Percentiles rank a stretch among this genome's conserved stretches.
These are phyloP conservation scores for Dioctria linearis DNA, from an alignment of 2,888 invertebrate species.

Conservation along the genomic window DNA sequence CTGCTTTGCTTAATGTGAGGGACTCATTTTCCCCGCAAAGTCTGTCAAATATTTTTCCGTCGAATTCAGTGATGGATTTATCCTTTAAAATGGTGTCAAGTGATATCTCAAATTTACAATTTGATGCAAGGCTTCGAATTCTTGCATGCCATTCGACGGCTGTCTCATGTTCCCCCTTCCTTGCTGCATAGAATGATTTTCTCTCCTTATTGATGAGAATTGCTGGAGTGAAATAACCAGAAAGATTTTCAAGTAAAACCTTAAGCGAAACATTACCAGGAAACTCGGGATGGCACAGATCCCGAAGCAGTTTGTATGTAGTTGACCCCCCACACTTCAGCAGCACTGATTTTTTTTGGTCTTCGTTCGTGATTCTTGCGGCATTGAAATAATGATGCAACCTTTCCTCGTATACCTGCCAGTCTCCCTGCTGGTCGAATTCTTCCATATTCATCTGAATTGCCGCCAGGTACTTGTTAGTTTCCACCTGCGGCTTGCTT, in stretches of 20 bases:
- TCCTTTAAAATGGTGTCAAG: background rate
- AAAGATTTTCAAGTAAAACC: background rate
- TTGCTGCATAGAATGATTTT: background rate
- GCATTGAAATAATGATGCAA: background rate
- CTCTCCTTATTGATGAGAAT: background rate
- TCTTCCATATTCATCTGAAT: background rate
- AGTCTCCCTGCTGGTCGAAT: background rate
- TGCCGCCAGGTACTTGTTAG: too few species aligned
- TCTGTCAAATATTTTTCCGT: background rate
- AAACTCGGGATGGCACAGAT: background rate
- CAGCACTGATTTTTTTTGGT: background rate
- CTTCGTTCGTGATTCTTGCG: background rate
- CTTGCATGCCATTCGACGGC: background rate
- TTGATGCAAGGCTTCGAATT: background rate
- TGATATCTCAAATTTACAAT: background rate
- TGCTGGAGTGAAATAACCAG: background rate
- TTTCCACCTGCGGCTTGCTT: too few species aligned
- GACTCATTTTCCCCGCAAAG: background rate
- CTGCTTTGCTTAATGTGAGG: background rate
- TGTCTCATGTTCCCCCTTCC: background rate
- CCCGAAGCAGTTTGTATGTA: background rate
- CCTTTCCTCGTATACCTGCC: background rate
- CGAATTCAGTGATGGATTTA: background rate
- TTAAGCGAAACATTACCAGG: background rate
- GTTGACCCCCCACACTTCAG: background rate